Conservation (phyloP, 2,888 invertebrate genomes). For the Eulithis prunata region DNA sequence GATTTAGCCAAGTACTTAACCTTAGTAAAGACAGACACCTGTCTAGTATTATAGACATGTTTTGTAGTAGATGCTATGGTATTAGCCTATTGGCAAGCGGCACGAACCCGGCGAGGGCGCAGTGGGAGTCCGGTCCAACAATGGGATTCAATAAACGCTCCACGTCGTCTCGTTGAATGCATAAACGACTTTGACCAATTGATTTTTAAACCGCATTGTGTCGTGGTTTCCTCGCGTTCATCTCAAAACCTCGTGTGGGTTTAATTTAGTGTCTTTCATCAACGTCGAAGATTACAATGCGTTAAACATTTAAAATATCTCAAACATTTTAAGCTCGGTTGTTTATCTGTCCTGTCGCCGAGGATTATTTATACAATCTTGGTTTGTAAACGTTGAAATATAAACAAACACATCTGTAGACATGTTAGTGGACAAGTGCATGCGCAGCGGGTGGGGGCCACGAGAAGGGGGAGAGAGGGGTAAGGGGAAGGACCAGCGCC, state of each 20-base stretch:
- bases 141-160: slow-evolving; percentile 67
- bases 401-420: slow-evolving; percentile 77
- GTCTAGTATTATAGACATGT: neutral
- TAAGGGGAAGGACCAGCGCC: slow-evolving; percentile 44
- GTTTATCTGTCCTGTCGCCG: slow-evolving; percentile 57
- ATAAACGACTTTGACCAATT: slow-evolving; percentile 79
- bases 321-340: slow-evolving; percentile 46
- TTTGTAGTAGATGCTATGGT: slow-evolving; percentile 2
- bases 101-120: slow-evolving; percentile 65
- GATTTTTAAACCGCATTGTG: slow-evolving; percentile 75
- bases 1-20: too few relatives aligned
- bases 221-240: slow-evolving; percentile 55
- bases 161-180: slow-evolving; percentile 62
- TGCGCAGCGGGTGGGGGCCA: slow-evolving; percentile 60
- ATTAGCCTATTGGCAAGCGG: slow-evolving; percentile 56
- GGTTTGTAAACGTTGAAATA: slow-evolving; percentile 71
- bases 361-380: slow-evolving; percentile 64
- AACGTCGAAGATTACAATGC: slow-evolving; percentile 41
- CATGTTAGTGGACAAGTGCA: slow-evolving; percentile 76
- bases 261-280: slow-evolving; percentile 43
- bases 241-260: slow-evolving; percentile 29
- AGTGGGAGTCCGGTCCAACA: slow-evolving; percentile 70
- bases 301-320: slow-evolving; percentile 43
- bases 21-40: too few relatives aligned
- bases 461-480: slow-evolving; percentile 29